Percentiles rank a stretch among this genome's conserved stretches.
phyloP scores from a whole-genome alignment of 2,888 invertebrate species.

The Cephus pygmeus region DNA sequence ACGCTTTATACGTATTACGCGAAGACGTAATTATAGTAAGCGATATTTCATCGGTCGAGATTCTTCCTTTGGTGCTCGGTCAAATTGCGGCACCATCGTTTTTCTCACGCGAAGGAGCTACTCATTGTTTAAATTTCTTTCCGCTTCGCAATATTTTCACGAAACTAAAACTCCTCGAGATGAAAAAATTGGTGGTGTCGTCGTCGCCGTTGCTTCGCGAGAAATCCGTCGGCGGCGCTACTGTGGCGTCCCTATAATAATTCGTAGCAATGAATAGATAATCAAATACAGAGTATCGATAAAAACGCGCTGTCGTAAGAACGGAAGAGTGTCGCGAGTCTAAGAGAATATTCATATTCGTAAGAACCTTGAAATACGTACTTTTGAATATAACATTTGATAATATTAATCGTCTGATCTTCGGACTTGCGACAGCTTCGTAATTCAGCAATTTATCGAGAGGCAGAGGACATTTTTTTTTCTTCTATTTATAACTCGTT shows the following conservation, averaged over 20 bases:
- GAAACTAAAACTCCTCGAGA: not conserved
- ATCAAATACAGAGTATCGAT: not conserved
- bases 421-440: not conserved
- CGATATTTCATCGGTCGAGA: not conserved
- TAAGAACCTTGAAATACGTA: not conserved
- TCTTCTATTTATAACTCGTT: constrained; percentile 14
- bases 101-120: not conserved
- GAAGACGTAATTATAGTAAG: not conserved
- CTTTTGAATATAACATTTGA: not conserved
- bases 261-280: not conserved
- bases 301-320: not conserved
- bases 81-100: not conserved
- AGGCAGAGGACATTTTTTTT: not conserved
- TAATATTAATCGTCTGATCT: not conserved
- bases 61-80: not conserved
- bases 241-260: not conserved
- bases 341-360: not conserved
- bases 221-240: not conserved
- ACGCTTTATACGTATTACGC: not conserved
- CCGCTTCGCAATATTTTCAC: not conserved
- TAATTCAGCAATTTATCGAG: not conserved
- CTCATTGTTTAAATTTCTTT: not conserved
- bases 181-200: not conserved
- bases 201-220: not conserved
- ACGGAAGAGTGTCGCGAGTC: not conserved